These are phyloP conservation scores for Tachystola acroxantha DNA, from an alignment of 2,888 invertebrate species.

Conservation along the genomic window DNA sequence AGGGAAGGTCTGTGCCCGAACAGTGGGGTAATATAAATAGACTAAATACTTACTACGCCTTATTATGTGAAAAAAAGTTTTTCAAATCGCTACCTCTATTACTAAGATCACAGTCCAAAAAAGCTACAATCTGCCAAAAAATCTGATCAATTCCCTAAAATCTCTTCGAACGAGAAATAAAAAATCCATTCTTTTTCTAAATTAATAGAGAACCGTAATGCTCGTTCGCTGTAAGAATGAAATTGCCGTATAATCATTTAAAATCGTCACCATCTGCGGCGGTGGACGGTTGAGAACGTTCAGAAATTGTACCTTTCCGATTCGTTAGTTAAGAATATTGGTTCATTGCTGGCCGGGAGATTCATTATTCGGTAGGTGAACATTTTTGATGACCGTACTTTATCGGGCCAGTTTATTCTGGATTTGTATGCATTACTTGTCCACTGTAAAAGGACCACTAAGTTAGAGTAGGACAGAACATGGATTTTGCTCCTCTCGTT, in stretches of 20 bases:
- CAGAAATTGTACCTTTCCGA: slow-evolving; percentile 51
- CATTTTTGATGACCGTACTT: too few relatives aligned
- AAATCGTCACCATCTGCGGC: slow-evolving; percentile 60
- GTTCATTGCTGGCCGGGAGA: slow-evolving; percentile 46
- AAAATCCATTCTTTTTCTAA: slow-evolving; percentile 24
- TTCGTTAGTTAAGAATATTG: slow-evolving; percentile 58
- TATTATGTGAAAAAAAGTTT: too few relatives aligned
- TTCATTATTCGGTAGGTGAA: slow-evolving; percentile 31
- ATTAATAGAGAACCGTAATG: slow-evolving; percentile 30
- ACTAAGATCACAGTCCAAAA: too few relatives aligned
- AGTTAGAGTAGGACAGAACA: too few relatives aligned
- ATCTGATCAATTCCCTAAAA: slow-evolving; percentile 19
- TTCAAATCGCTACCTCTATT: too few relatives aligned
- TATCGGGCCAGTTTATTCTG: too few relatives aligned
- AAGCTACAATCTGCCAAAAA: slow-evolving; percentile 11
- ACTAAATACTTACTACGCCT: too few relatives aligned
- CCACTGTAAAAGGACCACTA: too few relatives aligned
- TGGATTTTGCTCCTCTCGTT: too few relatives aligned
- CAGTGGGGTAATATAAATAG: too few relatives aligned
- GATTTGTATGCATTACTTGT: too few relatives aligned
- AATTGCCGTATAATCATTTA: slow-evolving; percentile 52
- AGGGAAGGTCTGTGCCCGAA: too few relatives aligned
- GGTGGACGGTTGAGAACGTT: slow-evolving; percentile 29
- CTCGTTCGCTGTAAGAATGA: slow-evolving; percentile 41
- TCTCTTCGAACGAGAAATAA: slow-evolving; percentile 14